These are phyloP conservation scores for rabbit (Oryctolagus cuniculus) DNA, from an alignment of 2,113 vertebrate genomes.

Conservation along the genomic window DNA sequence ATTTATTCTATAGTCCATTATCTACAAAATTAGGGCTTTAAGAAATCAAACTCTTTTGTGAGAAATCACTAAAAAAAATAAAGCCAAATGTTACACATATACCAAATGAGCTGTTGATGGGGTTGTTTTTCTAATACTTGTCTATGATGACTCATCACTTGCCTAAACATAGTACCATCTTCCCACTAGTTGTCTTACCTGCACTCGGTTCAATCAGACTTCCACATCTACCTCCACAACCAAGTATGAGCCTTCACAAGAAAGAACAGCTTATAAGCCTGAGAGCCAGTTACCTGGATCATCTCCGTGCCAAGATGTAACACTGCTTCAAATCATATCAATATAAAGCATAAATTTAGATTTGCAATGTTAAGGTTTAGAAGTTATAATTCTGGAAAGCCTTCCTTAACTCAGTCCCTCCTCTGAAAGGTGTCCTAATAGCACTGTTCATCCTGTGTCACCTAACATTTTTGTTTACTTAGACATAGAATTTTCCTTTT, in stretches of 20 bases:
- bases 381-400: not conserved
- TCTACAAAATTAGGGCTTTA: not conserved
- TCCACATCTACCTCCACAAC: not conserved
- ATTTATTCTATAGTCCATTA: not conserved
- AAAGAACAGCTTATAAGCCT: not conserved
- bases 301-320: not conserved
- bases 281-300: not conserved
- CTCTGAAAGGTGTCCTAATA: not conserved
- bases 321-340: not conserved
- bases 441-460: fast-evolving
- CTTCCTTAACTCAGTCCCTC: not conserved
- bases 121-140: not conserved
- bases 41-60: not conserved
- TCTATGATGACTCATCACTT: not conserved
- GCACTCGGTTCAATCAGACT: not conserved
- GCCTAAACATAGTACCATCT: not conserved
- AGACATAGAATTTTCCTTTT: too few relatives aligned
- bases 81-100: not conserved
- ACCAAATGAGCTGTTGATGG: not conserved
- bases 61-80: not conserved
- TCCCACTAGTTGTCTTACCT: not conserved
- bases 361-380: not conserved
- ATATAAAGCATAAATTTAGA: not conserved
- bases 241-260: not conserved
- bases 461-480: not conserved